Evolutionary conservation across 2,113 vertebrate genomes (phyloP), one percentile per base, ranked within the genome.

Genomic region (Sceloporus tristichus): DNA sequence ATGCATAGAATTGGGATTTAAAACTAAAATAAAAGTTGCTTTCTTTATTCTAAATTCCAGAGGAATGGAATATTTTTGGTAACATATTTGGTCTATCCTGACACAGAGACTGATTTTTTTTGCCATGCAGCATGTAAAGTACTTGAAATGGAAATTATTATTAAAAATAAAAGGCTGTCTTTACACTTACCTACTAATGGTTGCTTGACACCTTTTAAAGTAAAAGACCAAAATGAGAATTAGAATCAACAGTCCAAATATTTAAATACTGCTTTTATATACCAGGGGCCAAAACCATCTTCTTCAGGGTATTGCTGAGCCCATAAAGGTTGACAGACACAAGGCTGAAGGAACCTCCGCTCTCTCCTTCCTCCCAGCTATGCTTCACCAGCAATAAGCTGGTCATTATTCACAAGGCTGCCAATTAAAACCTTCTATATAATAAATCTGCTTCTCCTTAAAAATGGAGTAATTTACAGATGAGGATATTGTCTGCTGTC

Each of bases 111-210:
- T 82, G 62, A 62, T 42, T 5, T 68, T 80, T 34, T 59, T 27
- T 79, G 13, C 29, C 48, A 56, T 34, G 29, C 53, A 19, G 78
- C 5, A 10, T 54, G 27, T 18, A 48, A 79, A 53, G 16, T 40
- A 75, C 73, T 40, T 42, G 74, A 40, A 76, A 38, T 56, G 29
- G 34, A n/a, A 13, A 25, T 25, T 25, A 10, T 34, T 21, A 59
- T 59, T 74, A 11, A 75, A 85, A 59, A 71, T 3, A 18, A 10
- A 27, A 74, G 27, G 2, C 19, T 74, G 27, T 74, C 74, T 73
- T 75, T 85, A 85, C 59, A 94, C 96, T 97, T 91, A 97, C 97
- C 96, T 82, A 96, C 93, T 88, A 97, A 91, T 86, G 96, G 95
- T 83, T 97, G 95, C 91, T 95, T 95, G 85, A 93, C 87, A 68